These are phyloP conservation scores for Cossypha polioptera DNA, from an alignment of 2,797 vertebrate genomes.

Conservation along the genomic window DNA sequence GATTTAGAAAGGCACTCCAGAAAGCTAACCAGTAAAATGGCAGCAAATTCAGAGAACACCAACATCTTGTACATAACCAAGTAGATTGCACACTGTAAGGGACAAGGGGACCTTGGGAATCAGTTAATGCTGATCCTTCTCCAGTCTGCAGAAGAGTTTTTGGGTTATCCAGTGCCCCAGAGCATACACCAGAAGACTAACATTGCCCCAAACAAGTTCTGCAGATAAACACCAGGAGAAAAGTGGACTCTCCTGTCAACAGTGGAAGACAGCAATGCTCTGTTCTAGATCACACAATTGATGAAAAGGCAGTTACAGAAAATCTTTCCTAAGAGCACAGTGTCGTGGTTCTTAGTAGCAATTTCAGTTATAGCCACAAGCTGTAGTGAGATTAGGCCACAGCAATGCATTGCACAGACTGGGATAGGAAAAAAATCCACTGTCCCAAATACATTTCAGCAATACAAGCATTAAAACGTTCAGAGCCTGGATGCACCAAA, in stretches of 20 bases:
- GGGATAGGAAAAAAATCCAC: neutral
- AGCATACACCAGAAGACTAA: neutral
- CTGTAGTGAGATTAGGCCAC: neutral
- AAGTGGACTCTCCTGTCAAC: neutral
- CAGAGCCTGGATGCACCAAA: neutral
- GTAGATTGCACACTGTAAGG: rapidly evolving
- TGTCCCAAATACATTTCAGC: neutral
- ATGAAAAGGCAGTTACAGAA: neutral
- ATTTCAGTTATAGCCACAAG: neutral
- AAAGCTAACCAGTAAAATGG: neutral
- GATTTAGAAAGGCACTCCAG: neutral
- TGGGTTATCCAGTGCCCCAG: neutral
- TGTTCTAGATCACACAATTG: neutral
- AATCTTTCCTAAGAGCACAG: neutral
- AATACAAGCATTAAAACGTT: neutral
- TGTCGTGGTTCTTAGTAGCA: neutral
- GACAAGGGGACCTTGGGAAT: neutral
- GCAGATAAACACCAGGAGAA: neutral
- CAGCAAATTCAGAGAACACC: neutral
- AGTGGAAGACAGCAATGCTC: neutral
- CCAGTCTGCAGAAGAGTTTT: neutral
- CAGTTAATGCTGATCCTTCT: neutral
- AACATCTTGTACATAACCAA: neutral
- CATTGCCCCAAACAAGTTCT: neutral
- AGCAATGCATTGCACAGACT: neutral